These are phyloP conservation scores for Carassius auratus DNA, from an alignment of 2,113 vertebrate genomes.

Conservation along the genomic window DNA sequence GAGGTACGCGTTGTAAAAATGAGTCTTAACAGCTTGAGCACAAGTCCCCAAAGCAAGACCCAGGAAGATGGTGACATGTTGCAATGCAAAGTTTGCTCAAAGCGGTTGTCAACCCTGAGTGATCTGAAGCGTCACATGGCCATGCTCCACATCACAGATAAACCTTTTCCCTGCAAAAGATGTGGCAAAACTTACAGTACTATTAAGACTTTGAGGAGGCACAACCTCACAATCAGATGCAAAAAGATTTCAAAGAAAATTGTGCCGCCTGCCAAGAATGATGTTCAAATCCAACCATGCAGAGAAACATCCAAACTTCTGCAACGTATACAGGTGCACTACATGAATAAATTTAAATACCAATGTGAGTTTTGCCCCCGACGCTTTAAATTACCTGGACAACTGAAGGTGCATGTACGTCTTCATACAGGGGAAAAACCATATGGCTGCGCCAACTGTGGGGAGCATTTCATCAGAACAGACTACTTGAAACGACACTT, in stretches of 20 bases:
- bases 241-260: constrained; percentile 15
- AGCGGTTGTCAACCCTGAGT: constrained; percentile 60
- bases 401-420: constrained; percentile 67
- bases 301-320: constrained; percentile 59
- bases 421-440: constrained; percentile 78
- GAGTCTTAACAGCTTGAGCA: constrained; percentile 67
- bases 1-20: constrained; percentile 74
- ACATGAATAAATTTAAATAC: constrained; percentile 63
- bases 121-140: constrained; percentile 70
- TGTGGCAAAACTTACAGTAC: constrained; percentile 66
- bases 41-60: constrained; percentile 64
- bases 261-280: constrained; percentile 37
- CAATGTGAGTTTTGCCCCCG: constrained; percentile 72
- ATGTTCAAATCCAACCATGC: constrained; percentile 32
- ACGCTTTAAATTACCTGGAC: constrained; percentile 61
- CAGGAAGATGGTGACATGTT: constrained; percentile 49
- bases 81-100: constrained; percentile 68
- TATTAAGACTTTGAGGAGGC: constrained; percentile 65
- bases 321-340: constrained; percentile 65
- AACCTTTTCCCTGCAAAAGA: constrained; percentile 64
- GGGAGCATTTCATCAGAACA: constrained; percentile 72
- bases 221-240: constrained; percentile 41
- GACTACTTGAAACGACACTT: constrained; percentile 75
- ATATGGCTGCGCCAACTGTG: constrained; percentile 72
- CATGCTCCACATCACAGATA: constrained; percentile 65